These are phyloP conservation scores for Holcopasites calliopsidis DNA, from an alignment of 1,140 invertebrate species.

Conservation along the genomic window DNA sequence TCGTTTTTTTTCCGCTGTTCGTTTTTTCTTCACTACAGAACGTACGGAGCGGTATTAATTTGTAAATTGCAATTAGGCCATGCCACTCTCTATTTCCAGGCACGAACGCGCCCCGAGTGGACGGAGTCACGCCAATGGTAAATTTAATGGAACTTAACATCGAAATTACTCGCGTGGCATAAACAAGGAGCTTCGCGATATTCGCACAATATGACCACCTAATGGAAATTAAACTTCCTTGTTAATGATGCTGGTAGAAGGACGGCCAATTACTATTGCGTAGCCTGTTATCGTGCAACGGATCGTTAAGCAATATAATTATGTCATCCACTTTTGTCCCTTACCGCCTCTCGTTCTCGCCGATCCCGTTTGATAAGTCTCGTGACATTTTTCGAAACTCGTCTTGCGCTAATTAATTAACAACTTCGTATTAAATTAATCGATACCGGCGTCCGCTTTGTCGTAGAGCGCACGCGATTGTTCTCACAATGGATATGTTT, in stretches of 20 bases:
- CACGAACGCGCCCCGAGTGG: background rate
- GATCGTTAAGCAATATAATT: conserved; percentile 8
- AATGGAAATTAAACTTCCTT: conserved; percentile 32
- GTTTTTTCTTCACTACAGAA: background rate
- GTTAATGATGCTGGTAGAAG: background rate
- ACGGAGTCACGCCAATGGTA: background rate
- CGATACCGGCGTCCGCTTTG: background rate
- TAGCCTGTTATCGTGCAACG: background rate
- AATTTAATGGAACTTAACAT: conserved; percentile 42
- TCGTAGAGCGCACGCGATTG: too few relatives aligned
- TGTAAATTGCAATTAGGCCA: conserved; percentile 20
- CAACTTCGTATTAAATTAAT: background rate
- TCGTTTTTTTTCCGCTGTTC: background rate
- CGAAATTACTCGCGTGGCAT: conserved; percentile 6
- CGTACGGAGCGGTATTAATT: conserved; percentile 2
- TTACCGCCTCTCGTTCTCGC: background rate
- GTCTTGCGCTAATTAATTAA: background rate
- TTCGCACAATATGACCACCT: background rate
- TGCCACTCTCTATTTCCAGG: background rate
- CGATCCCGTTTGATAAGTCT: background rate
- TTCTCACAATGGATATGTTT: too few relatives aligned
- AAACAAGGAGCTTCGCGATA: conserved; percentile 3
- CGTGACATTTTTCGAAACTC: background rate
- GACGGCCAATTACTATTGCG: background rate
- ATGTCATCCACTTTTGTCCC: background rate